Evolutionary conservation across 2,113 vertebrate species (phyloP), one percentile per base, ranked within the genome.

Genomic region (Cinclus cinclus): DNA sequence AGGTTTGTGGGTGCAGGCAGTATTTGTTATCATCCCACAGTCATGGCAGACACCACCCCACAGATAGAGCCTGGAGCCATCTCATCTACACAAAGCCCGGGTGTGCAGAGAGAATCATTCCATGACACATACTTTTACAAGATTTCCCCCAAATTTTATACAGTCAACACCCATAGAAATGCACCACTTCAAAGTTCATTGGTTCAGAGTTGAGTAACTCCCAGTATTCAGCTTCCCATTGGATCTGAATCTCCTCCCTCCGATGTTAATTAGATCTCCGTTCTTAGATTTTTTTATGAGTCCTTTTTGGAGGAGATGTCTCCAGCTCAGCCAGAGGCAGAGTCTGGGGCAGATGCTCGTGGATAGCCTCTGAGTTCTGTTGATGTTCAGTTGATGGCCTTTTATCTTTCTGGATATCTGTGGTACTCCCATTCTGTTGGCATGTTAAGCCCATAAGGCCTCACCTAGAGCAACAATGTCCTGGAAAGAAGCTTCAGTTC

Each of bases 1-100:
- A 39, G 0, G 3, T 30, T 25, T 21, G 28, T 1, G 2, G 41
- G 31, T 49, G 13, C n/a, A 22, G 37, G n/a, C 17, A 30, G 12
- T 21, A 13, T 35, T 60, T 60, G 23, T 49, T 21, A 12, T 16
- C 46, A n/a, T 83, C 53, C 41, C 1, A 3, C 33, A 71, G 76
- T 1, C 3, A 16, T 1, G 12, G 53, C 74, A 56, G 69, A n/a
- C 25, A 11, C 14, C 19, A 2, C 7, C 44, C 47, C 25, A 33
- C 0, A 4, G 1, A 44, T 24, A 53, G 44, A 53, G 42, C 64
- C 60, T 49, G 82, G 31, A 94, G 47, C 56, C 56, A n/a, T n/a
- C 47, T 63, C 23, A 63, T 5, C 47, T 11, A 64, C 47, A n/a
- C 11, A 23, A 4, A 42, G 33, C 18, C 37, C 1, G 2, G 4